Base-by-base conservation (phyloP, 1,140 invertebrate species). In the Drosophila lini region DNA sequence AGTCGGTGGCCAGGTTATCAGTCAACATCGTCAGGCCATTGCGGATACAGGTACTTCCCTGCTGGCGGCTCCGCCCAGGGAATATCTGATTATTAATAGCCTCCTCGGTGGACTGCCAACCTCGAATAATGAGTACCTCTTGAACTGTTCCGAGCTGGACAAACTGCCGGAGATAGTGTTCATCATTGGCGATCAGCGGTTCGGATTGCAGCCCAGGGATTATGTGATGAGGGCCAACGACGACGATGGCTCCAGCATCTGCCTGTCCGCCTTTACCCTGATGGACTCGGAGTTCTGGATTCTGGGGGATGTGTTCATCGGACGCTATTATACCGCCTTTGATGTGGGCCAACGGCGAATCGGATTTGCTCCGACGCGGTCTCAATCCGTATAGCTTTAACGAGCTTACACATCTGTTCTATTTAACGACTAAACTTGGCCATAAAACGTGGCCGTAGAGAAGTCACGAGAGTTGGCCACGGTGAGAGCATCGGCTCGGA, bases 31-130 rank as follows among this genome's bases (percentile, higher is more conserved):
- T 71, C 85, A 94, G 78, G 95, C 95, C 25, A 96, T 96, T 82
- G 96, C 95, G 55, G 96, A 96, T 85, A 96, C 96, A 44, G 96
- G 96, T 13, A 96, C 96, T 32, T 95, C 95, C 19, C 92, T 96
- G 1, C 93, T 96, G 75, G 95, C 94, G 74, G 96, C 95, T 28
- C 96, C 96, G 3, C 91, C 93, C 9, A 95, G 96, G 78, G 93
- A 74, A 13, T 62, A 96, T 32, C 40, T 74, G 5, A 65, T 67
- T 15, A 82, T 91, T 13, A 84, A 90, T 36, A 69, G 74, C 1
- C 47, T 73, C 5, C 69, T 91, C 3, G 81, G 88, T 1, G 88
- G 56, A 9, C 48, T 65, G 13, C 62, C 58, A 6, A 74, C 75
- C 2, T 7, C 55, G 2, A 58, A 53, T 45, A 76, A 70, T 9